Conservation (phyloP, 1,140 invertebrate species). For the Pseudobourletiella spinata region DNA sequence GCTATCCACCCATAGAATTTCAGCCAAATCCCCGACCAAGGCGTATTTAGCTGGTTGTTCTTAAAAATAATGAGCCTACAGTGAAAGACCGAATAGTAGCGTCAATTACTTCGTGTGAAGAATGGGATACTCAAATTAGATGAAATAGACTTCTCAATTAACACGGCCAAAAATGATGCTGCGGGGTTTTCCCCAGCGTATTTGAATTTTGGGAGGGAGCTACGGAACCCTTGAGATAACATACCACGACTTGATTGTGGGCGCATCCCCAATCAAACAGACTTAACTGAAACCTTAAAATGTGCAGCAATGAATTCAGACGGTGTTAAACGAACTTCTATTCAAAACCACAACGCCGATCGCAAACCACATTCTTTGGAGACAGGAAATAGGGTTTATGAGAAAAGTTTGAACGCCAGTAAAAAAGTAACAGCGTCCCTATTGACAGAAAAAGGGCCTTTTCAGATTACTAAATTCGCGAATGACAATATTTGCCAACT, state of each 20-base stretch:
- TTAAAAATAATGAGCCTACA: too few relatives aligned
- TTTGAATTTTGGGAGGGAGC: background rate
- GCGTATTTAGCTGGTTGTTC: too few relatives aligned
- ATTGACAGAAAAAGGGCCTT: background rate
- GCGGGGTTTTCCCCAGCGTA: constrained; percentile 39
- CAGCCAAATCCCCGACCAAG: too few relatives aligned
- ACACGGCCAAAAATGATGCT: constrained; percentile 39
- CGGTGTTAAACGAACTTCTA: too few relatives aligned
- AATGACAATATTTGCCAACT: too few relatives aligned
- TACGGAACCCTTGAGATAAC: background rate
- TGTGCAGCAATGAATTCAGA: background rate
- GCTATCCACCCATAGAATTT: too few relatives aligned
- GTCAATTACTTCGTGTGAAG: background rate
- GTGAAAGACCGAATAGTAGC: constrained; percentile 33
- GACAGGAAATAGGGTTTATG: background rate
- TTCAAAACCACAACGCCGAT: too few relatives aligned
- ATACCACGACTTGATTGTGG: background rate
- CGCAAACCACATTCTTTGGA: background rate
- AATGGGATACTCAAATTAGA: constrained; percentile 39
- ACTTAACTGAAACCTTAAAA: too few relatives aligned
- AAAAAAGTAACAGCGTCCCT: background rate
- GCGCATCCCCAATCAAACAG: too few relatives aligned
- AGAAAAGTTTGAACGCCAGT: background rate
- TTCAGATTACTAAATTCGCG: background rate
- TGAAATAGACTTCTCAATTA: constrained; percentile 42